These are phyloP conservation scores for Pao palembangensis DNA, from an alignment of 2,113 vertebrate genomes.

Conservation along the genomic window DNA sequence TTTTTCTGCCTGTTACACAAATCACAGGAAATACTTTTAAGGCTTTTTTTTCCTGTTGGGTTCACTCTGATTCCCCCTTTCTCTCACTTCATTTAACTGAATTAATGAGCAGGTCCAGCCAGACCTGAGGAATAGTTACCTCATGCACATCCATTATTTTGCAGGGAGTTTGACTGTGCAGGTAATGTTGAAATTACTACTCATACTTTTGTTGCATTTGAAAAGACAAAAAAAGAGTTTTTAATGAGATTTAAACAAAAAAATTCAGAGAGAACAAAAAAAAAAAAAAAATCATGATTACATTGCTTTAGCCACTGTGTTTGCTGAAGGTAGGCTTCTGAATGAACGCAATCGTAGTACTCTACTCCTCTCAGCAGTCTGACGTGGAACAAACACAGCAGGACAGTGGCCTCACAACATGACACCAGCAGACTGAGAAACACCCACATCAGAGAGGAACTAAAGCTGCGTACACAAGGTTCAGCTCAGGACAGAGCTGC, in stretches of 20 bases:
- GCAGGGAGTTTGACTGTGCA: constrained; percentile 2
- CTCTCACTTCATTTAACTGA: constrained; percentile 82
- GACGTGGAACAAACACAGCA: constrained; percentile 85
- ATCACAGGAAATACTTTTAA: constrained; percentile 71
- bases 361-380: constrained; percentile 45
- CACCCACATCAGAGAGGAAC: constrained; percentile 93
- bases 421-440: constrained; percentile 87
- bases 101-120: constrained; percentile 76
- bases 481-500: constrained; percentile 56
- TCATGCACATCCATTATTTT: constrained; percentile 36
- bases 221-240: background rate
- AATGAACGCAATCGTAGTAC: constrained; percentile 31
- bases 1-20: constrained; percentile 46
- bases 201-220: background rate
- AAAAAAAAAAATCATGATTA: background rate
- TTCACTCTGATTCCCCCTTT: constrained; percentile 67
- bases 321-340: constrained; percentile 10
- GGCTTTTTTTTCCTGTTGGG: constrained; percentile 49
- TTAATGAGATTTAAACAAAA: background rate
- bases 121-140: constrained; percentile 53
- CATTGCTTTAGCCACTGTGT: background rate
- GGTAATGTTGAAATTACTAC: constrained; percentile 23
- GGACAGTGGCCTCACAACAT: constrained; percentile 85
- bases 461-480: constrained; percentile 65
- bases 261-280: background rate